Conservation (phyloP, 37 sponge, comb jelly and placozoan genomes). For the Ianthella basta region DNA sequence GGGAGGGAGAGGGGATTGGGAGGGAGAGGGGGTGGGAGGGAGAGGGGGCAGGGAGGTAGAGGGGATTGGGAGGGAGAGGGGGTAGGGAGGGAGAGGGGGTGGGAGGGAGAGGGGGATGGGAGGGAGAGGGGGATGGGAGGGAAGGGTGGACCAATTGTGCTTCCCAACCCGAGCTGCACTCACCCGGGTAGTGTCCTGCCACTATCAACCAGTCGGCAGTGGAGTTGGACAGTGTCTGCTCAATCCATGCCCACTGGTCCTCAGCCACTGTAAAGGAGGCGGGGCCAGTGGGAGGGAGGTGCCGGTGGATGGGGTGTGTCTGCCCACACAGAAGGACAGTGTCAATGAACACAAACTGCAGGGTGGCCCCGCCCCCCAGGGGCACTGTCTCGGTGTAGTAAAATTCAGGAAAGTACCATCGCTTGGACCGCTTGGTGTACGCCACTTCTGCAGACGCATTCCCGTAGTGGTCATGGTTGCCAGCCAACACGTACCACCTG, state of each 20-base stretch:
- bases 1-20: too few species aligned
- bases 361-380: constrained; percentile 46
- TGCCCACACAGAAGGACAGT: constrained; percentile 82
- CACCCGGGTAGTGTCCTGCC: constrained; percentile 89
- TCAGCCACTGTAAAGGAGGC: constrained; percentile 37
- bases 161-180: neutral
- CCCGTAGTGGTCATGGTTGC: constrained; percentile 96
- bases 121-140: neutral
- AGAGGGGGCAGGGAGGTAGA: too few species aligned
- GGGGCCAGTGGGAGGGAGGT: constrained; percentile 60
- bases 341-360: constrained; percentile 87
- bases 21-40: neutral
- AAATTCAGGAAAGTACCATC: constrained; percentile 84
- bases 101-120: too few species aligned
- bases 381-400: constrained; percentile 77
- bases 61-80: too few species aligned
- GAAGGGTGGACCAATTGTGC: neutral
- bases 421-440: constrained; percentile 69
- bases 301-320: constrained; percentile 56
- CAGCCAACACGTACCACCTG: constrained; percentile 82
- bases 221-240: constrained; percentile 61
- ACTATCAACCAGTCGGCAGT: constrained; percentile 78
- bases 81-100: too few species aligned
- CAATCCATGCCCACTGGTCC: constrained; percentile 83
- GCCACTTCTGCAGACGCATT: constrained; percentile 88